These are phyloP conservation scores for Gallinago jamesoni DNA, from an alignment of 2,113 vertebrate species.

Conservation along the genomic window DNA sequence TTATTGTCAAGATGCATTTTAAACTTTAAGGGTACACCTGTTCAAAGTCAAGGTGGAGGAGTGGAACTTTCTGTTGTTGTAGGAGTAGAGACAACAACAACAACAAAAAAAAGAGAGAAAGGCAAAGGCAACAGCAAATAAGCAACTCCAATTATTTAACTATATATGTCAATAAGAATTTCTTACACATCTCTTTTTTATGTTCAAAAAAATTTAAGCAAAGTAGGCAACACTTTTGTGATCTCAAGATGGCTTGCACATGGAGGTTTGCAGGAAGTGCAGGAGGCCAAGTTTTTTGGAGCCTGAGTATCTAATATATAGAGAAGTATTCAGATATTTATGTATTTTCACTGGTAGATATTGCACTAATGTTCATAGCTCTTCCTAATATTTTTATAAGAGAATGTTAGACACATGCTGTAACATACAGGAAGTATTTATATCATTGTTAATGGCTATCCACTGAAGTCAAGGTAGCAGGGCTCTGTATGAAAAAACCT, in stretches of 20 bases:
- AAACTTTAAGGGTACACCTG: background rate
- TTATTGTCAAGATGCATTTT: background rate
- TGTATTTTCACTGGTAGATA: background rate
- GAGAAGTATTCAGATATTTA: background rate
- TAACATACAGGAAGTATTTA: background rate
- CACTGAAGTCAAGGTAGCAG: background rate
- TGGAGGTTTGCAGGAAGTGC: background rate
- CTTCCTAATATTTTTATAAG: background rate
- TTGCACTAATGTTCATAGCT: background rate
- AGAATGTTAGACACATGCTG: background rate
- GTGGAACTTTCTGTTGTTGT: background rate
- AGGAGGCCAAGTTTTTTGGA: background rate
- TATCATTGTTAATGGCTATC: background rate
- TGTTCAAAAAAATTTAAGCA: background rate
- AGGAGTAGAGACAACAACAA: background rate
- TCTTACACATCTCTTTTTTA: background rate
- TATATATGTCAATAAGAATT: background rate
- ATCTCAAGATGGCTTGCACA: background rate
- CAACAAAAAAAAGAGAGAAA: background rate
- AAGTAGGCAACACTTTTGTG: background rate
- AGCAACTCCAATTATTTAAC: background rate
- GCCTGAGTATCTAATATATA: background rate
- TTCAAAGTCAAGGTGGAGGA: background rate
- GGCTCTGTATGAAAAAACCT: background rate
- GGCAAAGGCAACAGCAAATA: background rate